Conservation (phyloP, 2,797 vertebrate species). For the Ambastaia sidthimunki region DNA sequence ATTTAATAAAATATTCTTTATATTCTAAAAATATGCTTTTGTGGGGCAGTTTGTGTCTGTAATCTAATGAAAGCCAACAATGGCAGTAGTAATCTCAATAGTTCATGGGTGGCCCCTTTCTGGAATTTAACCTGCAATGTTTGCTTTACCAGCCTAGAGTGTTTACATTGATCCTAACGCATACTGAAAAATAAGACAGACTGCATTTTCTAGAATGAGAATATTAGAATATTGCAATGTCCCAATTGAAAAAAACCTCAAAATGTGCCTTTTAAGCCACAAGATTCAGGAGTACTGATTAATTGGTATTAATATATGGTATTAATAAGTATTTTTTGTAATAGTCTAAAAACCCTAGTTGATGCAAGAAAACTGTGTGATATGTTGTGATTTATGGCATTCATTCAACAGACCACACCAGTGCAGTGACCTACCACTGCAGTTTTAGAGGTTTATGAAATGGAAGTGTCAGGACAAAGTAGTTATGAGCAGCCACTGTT, state of each 20-base stretch:
- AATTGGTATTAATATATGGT: no score
- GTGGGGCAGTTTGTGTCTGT: neutral
- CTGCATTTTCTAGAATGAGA: neutral
- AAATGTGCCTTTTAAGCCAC: no score
- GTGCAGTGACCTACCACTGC: neutral
- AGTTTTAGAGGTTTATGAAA: neutral
- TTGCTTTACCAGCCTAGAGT: neutral
- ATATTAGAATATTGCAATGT: no score
- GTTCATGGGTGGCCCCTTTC: neutral
- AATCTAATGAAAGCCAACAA: neutral
- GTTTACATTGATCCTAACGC: no score
- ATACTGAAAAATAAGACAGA: no score
- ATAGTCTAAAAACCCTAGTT: no score
- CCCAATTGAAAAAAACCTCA: no score
- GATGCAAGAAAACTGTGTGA: no score
- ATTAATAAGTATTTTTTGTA: no score
- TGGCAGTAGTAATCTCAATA: neutral
- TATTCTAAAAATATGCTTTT: neutral
- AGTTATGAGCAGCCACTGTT: neutral
- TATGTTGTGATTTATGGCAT: no score
- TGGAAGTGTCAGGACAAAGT: neutral
- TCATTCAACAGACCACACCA: no score
- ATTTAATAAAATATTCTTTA: neutral
- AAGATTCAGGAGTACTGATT: no score
- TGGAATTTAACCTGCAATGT: constrained; percentile 10